Base-by-base conservation (phyloP, 53 echinoderm and acorn worm species). In the Apostichopus leukothele region DNA sequence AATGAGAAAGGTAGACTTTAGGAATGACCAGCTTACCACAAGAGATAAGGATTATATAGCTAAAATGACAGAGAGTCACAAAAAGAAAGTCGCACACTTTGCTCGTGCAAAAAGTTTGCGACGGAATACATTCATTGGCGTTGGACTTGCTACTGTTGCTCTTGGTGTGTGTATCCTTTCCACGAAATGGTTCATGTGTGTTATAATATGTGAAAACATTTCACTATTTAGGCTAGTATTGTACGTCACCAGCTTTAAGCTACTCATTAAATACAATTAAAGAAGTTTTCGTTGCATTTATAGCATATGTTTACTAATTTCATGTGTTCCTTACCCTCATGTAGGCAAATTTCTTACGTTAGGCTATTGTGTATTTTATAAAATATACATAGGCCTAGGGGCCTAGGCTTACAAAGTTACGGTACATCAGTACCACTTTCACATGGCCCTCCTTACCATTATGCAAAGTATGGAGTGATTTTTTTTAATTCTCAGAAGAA, bases 91-190 rank as follows among this genome's bases (percentile, higher is more conserved):
- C 18, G 86, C 91, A 7, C 81, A 90, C 55, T 54, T 86, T 11
- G 83, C 88, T 11, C 89, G 84, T 52, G 51, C 90, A 6, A 93
- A 79, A 84, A 89, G 90, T 79, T 51, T 96, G 2, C 87, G 91
- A 81, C 89, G 91, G 80, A 96, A 96, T 81, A 80, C 88, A 9
- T 73, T 90, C 50, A 60, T 96, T 55, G 95, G 92, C 4, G 53
- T 93, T 67, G 91, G 90, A 50, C 85, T 95, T 5, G 96, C 93
- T 89, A 89, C 93, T 0, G 94, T 92, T 68, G 92, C 93, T 9
- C 92, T 95, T 50, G 94, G 96, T 80, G 92, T 96, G 39, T 96
- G 96, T 96, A 96, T 96, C 96, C 95, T 96, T 96, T 91, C 88
- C 78, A 27, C 60, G 73, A 86, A 73, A 86, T 73, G 39, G 39